phyloP scores from a whole-genome alignment of 2,888 invertebrate species.

The Seira musarum region DNA sequence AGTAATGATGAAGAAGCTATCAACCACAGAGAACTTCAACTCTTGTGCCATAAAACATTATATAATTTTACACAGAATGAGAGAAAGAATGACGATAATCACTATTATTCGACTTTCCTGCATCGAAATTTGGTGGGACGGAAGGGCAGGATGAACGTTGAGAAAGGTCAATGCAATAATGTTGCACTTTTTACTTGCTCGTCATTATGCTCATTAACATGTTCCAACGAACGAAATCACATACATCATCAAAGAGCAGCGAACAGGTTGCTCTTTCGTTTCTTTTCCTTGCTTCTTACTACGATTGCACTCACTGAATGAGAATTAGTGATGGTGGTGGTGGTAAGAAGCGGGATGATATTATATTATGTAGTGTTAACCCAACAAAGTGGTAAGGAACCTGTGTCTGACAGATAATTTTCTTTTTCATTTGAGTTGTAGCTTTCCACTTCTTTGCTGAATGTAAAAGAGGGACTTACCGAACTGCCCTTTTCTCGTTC shows the following conservation, averaged over 20 bases:
- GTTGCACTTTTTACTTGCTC: constrained; percentile 26
- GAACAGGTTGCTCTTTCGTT: constrained; percentile 12
- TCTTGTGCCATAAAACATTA: constrained; percentile 36
- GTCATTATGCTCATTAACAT: no score
- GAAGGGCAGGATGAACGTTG: constrained; percentile 43
- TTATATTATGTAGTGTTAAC: no score
- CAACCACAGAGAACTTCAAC: background rate
- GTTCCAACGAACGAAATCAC: no score
- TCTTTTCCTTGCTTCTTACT: no score
- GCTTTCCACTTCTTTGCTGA: background rate
- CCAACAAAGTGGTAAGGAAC: background rate
- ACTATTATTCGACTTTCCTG: constrained; percentile 23
- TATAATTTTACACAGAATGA: no score
- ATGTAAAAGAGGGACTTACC: constrained; percentile 36
- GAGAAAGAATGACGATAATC: constrained; percentile 18
- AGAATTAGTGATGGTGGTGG: no score
- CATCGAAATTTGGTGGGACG: constrained; percentile 33
- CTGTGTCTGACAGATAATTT: constrained; percentile 34
- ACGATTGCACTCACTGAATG: no score
- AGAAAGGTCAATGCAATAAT: constrained; percentile 49
- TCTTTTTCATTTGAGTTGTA: constrained; percentile 23
- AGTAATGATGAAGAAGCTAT: constrained; percentile 16
- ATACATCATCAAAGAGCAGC: background rate
- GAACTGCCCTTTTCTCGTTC: constrained; percentile 50
- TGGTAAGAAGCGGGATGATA: no score